Base-by-base conservation (phyloP, 2,888 invertebrate species). In the Ischnus inquisitorius region DNA sequence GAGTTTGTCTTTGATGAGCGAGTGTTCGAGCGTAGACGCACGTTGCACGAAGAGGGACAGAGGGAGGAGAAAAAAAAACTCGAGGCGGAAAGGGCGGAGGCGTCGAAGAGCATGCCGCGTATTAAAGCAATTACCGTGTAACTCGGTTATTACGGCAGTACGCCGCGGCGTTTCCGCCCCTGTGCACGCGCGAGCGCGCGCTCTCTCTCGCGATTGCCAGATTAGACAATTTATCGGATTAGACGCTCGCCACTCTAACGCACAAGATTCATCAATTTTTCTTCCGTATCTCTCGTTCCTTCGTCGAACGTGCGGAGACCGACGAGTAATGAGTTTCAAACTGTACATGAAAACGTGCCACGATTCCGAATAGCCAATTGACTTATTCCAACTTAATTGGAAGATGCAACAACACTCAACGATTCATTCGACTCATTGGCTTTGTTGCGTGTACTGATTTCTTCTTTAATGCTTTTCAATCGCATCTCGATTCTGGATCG, bases 61-160 rank as follows among this genome's bases (percentile, higher is more conserved):
- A 64, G n/a, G 8, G 64, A 69, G 39, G 28, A 41, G 48, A 64
- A 64, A 54, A 54, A 39, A 28, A 43, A 68, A 54, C 75, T 16
- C 10, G 16, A 54, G 54, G 67, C 77, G 74, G 65, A 78, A 82
- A 85, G 82, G 82, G 85, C 75, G 88, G 87, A 88, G 89, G 88
- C 87, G 88, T 83, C 75, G 83, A 64, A 86, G 85, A 88, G 85
- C 86, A 89, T 90, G 88, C 89, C 86, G 71, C 84, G 85, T 87
- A 91, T 90, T 91, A 89, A 87, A 88, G 79, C 89, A 90, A 90
- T 90, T 89, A 89, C 87, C 82, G 79, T 87, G 84, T 89, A 90
- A 90, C 87, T 87, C 89, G 89, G 91, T 91, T 91, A 89, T 89
- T 89, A 87, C 87, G 88, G 86, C 16, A 64, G 76, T 74, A 69